phyloP scores from a whole-genome alignment of 92 coral and sea anemone genomes.

The Ricordea florida region DNA sequence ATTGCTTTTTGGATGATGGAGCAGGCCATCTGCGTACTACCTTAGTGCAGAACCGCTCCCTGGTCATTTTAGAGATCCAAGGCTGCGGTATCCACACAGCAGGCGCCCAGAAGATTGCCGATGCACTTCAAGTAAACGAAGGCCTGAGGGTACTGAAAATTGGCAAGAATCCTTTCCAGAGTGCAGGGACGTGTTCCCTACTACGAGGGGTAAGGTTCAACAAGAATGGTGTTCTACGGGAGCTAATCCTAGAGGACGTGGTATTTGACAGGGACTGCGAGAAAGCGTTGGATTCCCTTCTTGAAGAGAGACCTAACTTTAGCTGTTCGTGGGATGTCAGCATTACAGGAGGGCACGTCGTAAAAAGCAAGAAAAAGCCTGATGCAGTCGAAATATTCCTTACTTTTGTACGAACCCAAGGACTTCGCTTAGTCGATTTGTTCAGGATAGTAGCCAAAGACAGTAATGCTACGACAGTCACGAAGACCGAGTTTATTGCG shows the following conservation, averaged over 20 bases:
- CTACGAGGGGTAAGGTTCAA: constrained; percentile 51
- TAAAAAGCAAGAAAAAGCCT: constrained; percentile 10
- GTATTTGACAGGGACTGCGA: constrained; percentile 72
- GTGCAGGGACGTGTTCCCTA: constrained; percentile 63
- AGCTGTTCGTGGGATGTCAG: constrained; percentile 79
- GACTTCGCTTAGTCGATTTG: constrained; percentile 80
- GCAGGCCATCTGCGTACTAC: constrained; percentile 32
- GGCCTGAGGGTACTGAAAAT: constrained; percentile 66
- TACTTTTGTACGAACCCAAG: constrained; percentile 52
- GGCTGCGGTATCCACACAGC: constrained; percentile 32
- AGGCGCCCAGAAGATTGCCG: constrained; percentile 62
- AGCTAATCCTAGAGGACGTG: constrained; percentile 63
- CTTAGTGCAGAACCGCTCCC: not conserved
- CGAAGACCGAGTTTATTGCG: constrained; percentile 53
- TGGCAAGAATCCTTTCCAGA: constrained; percentile 77
- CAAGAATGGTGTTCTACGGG: constrained; percentile 46
- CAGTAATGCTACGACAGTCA: constrained; percentile 31
- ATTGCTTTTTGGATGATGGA: constrained; percentile 64
- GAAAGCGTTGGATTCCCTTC: constrained; percentile 49
- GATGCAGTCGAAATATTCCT: constrained; percentile 36
- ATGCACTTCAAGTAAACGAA: constrained; percentile 55
- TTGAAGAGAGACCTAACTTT: constrained; percentile 55
- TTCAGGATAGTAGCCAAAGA: constrained; percentile 70
- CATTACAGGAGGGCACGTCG: constrained; percentile 68
- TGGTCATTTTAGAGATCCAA: constrained; percentile 19